Evolutionary conservation across 2,888 invertebrate species (phyloP).

Genomic region (Lepidochrysops patricia): DNA sequence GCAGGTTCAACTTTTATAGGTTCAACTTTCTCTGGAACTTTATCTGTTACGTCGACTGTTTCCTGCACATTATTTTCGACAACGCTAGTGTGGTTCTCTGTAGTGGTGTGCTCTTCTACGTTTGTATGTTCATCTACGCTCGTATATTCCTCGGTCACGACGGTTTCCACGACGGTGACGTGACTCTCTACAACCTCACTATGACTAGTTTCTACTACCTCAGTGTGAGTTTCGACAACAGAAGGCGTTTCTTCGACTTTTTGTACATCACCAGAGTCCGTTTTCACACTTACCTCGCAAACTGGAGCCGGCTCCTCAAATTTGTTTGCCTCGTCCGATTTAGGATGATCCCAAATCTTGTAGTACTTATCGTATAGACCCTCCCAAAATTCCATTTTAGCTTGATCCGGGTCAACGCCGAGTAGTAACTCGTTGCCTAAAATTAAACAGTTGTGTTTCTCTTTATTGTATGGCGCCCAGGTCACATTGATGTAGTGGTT

Average conservation of each 20-base stretch:
- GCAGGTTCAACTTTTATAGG: no score
- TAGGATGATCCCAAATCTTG: slow-evolving; percentile 53
- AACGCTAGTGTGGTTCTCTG: neutral
- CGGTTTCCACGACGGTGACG: neutral
- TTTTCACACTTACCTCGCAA: slow-evolving; percentile 14
- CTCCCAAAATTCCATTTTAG: slow-evolving; percentile 64
- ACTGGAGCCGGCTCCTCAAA: slow-evolving; percentile 13
- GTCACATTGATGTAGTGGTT: slow-evolving; percentile 53
- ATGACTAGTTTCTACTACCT: neutral
- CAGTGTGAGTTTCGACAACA: neutral
- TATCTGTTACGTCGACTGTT: neutral
- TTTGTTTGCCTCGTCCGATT: slow-evolving; percentile 22
- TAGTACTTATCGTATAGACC: slow-evolving; percentile 51
- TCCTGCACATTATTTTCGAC: slow-evolving; percentile 1
- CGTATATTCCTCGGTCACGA: neutral
- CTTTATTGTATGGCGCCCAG: slow-evolving; percentile 57
- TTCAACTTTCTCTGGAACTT: neutral
- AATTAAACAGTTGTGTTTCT: slow-evolving; percentile 49
- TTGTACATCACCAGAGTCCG: slow-evolving; percentile 1
- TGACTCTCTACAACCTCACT: neutral
- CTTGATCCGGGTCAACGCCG: slow-evolving; percentile 44
- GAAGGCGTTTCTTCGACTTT: neutral
- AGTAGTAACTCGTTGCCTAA: slow-evolving; percentile 47
- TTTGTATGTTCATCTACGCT: neutral
- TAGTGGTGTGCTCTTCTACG: neutral